phyloP scores from a whole-genome alignment of 2,113 vertebrate species.

The Neotragus pygmaeus region DNA sequence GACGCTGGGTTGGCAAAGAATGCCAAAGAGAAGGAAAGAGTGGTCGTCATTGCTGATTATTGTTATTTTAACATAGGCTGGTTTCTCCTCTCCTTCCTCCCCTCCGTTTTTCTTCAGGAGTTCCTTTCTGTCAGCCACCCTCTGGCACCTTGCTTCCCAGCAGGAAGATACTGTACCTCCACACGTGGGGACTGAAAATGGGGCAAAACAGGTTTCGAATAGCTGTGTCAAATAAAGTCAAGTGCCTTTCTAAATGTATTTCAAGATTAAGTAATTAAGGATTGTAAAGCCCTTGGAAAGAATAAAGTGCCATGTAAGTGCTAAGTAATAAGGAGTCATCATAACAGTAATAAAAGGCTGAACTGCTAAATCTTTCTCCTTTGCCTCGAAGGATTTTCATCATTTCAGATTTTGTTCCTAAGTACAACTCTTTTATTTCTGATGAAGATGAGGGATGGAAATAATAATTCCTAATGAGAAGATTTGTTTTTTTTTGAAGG shows the following conservation, averaged over 20 bases:
- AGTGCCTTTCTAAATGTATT: slow-evolving; percentile 73
- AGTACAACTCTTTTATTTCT: slow-evolving; percentile 21
- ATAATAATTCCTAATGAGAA: background rate
- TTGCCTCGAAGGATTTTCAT: slow-evolving; percentile 42
- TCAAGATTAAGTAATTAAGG: slow-evolving; percentile 74
- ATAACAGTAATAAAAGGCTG: slow-evolving; percentile 57
- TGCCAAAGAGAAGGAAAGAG: slow-evolving; percentile 45
- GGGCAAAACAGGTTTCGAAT: slow-evolving; percentile 54
- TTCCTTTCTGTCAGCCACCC: background rate
- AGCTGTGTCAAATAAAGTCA: slow-evolving; percentile 61
- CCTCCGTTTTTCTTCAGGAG: slow-evolving; percentile 33
- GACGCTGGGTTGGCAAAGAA: slow-evolving; percentile 57
- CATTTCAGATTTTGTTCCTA: slow-evolving; percentile 43
- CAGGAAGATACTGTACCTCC: slow-evolving; percentile 37
- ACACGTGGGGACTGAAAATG: slow-evolving; percentile 28
- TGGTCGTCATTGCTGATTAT: slow-evolving; percentile 51
- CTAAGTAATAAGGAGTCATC: slow-evolving; percentile 65
- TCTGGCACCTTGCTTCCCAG: slow-evolving; percentile 35
- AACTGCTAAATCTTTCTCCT: slow-evolving; percentile 49
- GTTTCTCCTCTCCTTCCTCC: slow-evolving; percentile 41
- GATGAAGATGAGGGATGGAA: slow-evolving; percentile 5
- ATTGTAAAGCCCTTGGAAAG: slow-evolving; percentile 68
- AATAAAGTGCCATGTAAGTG: slow-evolving; percentile 65
- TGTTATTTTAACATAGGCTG: slow-evolving; percentile 55
- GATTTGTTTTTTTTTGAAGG: background rate